Evolutionary conservation across 2,888 invertebrate species (phyloP), one percentile per base, ranked within the genome.

Genomic region (Perizoma flavofasciatum): DNA sequence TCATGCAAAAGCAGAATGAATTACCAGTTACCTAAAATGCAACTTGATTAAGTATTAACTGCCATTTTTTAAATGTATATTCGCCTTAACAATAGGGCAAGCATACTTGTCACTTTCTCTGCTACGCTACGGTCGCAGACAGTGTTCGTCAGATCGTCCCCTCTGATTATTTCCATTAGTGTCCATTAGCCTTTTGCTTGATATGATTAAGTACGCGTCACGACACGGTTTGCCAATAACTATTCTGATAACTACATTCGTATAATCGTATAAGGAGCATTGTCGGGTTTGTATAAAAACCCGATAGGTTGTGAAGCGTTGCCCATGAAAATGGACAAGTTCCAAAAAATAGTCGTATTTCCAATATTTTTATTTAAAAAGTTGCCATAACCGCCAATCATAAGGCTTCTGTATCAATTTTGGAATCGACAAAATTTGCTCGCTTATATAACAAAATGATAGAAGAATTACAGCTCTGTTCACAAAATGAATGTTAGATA

Each of bases 121-220:
- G 55, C 60, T 52, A 60, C 74, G 55, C 60, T 52, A 60, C 72
- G 64, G 74, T 75, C 77, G 82, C 77, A 79, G 81, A 81, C 85
- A 80, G 81, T 77, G 74, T 72, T 82, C 82, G 78, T 85, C 84
- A 82, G 90, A 91, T 89, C 85, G 74, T 83, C 85, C 84, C 82
- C 79, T 71, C 75, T 74, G 88, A 90, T 90, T 82, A 89, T 86
- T 85, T 84, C 88, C 88, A 91, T 90, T 90, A 91, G 87, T 80
- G 83, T 82, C 90, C 90, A 91, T 91, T 91, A 90, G 85, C 83
- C 81, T 82, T 88, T 89, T 87, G 86, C 89, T 88, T 82, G 88
- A 88, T 89, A 88, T 86, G 87, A 89, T 88, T 86, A 85, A 86
- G n/a, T 78, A 73, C 80, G 71, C 79, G 86, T 86, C 90, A 89